Evolutionary conservation across 2,888 invertebrate species (phyloP).

Genomic region (Parasteatoda lunata): DNA sequence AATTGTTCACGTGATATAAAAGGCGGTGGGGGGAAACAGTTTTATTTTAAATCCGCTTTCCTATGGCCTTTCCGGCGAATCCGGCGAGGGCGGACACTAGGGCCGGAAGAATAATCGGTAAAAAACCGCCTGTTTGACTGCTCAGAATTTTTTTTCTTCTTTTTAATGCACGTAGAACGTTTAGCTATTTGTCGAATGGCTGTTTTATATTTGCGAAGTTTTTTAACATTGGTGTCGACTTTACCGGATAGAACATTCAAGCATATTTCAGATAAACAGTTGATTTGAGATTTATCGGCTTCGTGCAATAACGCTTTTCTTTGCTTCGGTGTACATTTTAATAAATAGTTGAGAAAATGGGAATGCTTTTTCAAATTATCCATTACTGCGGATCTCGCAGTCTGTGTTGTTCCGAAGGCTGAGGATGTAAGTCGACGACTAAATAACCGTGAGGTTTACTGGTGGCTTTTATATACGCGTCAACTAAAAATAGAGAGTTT

Average conservation of each 20-base stretch:
- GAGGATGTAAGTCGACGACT: constrained; percentile 67
- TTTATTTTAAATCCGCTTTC: no score
- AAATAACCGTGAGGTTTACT: constrained; percentile 68
- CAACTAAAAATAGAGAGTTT: not conserved
- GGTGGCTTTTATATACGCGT: constrained; percentile 27
- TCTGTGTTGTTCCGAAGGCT: constrained; percentile 40
- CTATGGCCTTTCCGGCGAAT: no score
- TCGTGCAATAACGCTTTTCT: no score
- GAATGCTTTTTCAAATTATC: constrained; percentile 28
- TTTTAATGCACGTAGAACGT: no score
- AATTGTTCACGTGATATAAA: no score
- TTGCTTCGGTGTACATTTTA: not conserved
- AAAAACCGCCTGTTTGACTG: no score
- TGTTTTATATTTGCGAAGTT: constrained; percentile 30
- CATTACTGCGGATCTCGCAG: constrained; percentile 39
- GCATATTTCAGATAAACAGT: constrained; percentile 42
- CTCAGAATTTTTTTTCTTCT: no score
- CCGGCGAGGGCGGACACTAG: no score
- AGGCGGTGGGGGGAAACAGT: no score
- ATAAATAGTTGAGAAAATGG: constrained; percentile 16
- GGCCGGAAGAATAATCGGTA: no score
- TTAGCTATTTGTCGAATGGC: no score
- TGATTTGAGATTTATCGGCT: constrained; percentile 18
- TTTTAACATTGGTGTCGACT: not conserved
- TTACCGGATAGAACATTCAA: constrained; percentile 23